A percentile compares a stretch with the other conserved stretches of the same genome.
Conservation (phyloP, 2,113 vertebrate species). For the Balaeniceps rex region DNA sequence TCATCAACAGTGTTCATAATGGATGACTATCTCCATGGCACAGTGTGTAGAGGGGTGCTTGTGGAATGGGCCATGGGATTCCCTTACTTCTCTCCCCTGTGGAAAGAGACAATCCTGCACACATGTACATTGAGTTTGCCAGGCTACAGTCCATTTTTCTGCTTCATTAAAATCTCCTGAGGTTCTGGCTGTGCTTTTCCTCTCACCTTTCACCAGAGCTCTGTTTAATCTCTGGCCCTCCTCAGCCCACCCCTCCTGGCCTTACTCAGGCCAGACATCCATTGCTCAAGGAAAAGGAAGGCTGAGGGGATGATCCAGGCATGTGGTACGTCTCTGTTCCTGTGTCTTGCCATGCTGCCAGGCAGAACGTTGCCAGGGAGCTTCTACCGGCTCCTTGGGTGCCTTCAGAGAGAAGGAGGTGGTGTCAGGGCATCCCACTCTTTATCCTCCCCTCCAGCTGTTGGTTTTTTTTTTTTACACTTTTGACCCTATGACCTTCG, state of each 20-base stretch:
- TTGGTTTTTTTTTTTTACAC: rapidly evolving
- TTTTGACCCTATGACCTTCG: not conserved
- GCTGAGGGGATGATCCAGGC: not conserved
- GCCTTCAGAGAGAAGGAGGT: not conserved
- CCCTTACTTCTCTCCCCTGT: not conserved
- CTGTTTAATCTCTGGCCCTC: not conserved
- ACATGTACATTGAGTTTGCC: not conserved
- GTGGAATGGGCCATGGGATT: not conserved
- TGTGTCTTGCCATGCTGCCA: not conserved
- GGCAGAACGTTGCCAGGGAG: not conserved
- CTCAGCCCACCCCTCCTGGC: not conserved
- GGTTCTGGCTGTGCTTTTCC: not conserved
- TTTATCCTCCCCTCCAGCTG: not conserved
- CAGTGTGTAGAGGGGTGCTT: rapidly evolving
- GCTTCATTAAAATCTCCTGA: not conserved
- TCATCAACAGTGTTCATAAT: not conserved
- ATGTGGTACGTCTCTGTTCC: not conserved
- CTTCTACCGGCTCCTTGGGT: not conserved
- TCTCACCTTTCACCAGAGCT: not conserved
- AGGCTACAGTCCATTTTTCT: not conserved
- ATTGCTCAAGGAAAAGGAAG: not conserved
- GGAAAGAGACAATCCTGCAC: not conserved
- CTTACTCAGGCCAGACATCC: not conserved
- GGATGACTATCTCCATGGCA: not conserved
- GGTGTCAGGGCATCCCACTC: not conserved